Evolutionary conservation across 30 jellyfish, hydroid and myxozoan species (phyloP).

Genomic region (Aurelia sp.): DNA sequence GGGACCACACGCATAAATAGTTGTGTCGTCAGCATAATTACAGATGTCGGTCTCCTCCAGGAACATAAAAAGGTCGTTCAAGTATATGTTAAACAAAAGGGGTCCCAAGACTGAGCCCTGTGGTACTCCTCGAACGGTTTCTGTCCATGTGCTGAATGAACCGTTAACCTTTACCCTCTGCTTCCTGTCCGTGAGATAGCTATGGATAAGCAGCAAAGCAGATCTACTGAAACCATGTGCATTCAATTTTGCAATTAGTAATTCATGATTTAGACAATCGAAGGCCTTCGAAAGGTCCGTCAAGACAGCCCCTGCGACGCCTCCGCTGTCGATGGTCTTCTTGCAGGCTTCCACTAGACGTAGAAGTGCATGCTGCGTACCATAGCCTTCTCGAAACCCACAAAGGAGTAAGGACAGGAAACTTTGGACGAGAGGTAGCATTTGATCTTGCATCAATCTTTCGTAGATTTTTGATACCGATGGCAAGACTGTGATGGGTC

Average conservation of each 20-base stretch:
- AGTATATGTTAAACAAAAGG: conserved; percentile 29
- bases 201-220: conserved; percentile 23
- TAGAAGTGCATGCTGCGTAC: too few relatives aligned
- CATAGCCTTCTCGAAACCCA: too few relatives aligned
- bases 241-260: conserved; percentile 44
- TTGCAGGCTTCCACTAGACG: too few relatives aligned
- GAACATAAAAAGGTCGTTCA: conserved; percentile 26
- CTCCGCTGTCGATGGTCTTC: conserved; percentile 32
- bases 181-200: too few relatives aligned
- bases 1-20: conserved; percentile 25
- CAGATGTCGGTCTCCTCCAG: conserved; percentile 31
- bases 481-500: too few relatives aligned
- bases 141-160: conserved; percentile 41
- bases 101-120: conserved; percentile 69
- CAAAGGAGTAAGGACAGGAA: too few relatives aligned
- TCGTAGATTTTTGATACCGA: too few relatives aligned
- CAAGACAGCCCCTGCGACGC: conserved; percentile 57
- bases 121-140: conserved; percentile 28
- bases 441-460: too few relatives aligned
- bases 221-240: conserved; percentile 52
- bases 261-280: conserved; percentile 44
- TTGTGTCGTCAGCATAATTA: conserved; percentile 53
- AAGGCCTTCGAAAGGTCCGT: conserved; percentile 47
- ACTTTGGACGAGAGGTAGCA: too few relatives aligned
- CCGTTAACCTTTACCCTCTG: conserved; percentile 29